These are phyloP conservation scores for silkworm (Bombyx mori) DNA, from an alignment of 1,140 invertebrate species.

Conservation along the genomic window DNA sequence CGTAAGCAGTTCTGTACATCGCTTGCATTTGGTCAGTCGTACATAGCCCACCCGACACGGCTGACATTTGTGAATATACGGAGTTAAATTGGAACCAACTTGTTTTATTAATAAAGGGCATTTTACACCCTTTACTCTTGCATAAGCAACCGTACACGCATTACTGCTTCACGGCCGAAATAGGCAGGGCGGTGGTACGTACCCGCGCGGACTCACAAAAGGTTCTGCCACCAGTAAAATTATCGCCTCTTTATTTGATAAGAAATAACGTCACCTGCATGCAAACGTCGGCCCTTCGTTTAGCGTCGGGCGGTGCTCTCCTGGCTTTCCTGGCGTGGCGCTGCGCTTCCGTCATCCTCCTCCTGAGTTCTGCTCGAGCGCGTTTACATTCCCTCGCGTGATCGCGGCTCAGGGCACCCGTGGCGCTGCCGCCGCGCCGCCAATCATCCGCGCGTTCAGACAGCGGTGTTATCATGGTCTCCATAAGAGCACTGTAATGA, in stretches of 20 bases:
- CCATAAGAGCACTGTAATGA: conserved; percentile 48
- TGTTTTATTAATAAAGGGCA: too few relatives aligned
- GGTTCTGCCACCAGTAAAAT: too few relatives aligned
- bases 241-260: background rate
- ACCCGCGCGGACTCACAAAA: too few relatives aligned
- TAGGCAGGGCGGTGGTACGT: too few relatives aligned
- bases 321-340: conserved; percentile 51
- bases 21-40: too few relatives aligned
- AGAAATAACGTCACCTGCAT: conserved; percentile 34
- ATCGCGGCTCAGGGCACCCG: conserved; percentile 48
- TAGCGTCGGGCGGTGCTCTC: conserved; percentile 44
- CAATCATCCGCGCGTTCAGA: conserved; percentile 55
- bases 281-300: conserved; percentile 44
- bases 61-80: too few relatives aligned
- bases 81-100: too few relatives aligned
- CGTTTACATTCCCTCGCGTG: conserved; percentile 59
- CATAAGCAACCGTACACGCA: too few relatives aligned
- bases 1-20: too few relatives aligned
- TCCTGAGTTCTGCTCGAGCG: conserved; percentile 42
- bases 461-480: conserved; percentile 49
- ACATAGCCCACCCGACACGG: too few relatives aligned
- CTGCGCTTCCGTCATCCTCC: conserved; percentile 50
- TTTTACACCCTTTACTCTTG: too few relatives aligned
- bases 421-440: conserved; percentile 40
- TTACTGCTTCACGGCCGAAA: too few relatives aligned